These are phyloP conservation scores for Bombus pascuorum DNA, from an alignment of 1,140 invertebrate species.

Conservation along the genomic window DNA sequence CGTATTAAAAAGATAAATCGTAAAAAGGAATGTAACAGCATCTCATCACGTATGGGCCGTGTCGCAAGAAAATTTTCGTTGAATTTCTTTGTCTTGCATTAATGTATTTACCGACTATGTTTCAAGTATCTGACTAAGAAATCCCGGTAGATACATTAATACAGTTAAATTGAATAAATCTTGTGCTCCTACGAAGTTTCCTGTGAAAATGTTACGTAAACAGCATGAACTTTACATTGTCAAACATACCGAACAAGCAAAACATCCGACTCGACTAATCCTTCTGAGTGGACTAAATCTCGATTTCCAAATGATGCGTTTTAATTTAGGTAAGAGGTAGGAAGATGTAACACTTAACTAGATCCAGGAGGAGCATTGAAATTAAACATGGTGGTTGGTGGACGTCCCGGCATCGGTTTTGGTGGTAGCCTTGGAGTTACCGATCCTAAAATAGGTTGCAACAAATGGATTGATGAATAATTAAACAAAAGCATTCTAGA, in stretches of 20 bases:
- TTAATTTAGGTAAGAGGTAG: constrained; percentile 56
- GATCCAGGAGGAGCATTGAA: constrained; percentile 79
- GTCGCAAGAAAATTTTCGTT: neutral
- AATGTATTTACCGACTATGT: constrained; percentile 17
- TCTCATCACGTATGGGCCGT: constrained; percentile 61
- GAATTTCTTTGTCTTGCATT: neutral
- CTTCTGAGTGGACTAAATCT: constrained; percentile 64
- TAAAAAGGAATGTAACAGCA: constrained; percentile 68
- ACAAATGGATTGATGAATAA: too few relatives aligned
- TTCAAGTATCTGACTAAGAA: neutral
- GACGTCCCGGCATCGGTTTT: constrained; percentile 80
- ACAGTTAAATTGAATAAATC: neutral
- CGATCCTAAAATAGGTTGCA: constrained; percentile 69
- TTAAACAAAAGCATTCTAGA: neutral
- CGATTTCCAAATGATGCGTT: constrained; percentile 56
- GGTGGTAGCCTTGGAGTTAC: constrained; percentile 81
- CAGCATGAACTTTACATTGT: constrained; percentile 37
- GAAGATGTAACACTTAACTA: constrained; percentile 73
- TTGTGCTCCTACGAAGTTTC: neutral
- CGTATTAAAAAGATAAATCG: constrained; percentile 52
- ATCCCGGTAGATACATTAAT: constrained; percentile 22
- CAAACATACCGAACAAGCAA: constrained; percentile 18
- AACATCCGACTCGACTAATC: constrained; percentile 39
- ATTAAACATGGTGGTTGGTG: constrained; percentile 81
- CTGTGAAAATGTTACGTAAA: constrained; percentile 9